Evolutionary conservation across 2,113 vertebrate species (phyloP), one percentile per base, ranked within the genome.

Genomic region (Acanthisitta chloris): DNA sequence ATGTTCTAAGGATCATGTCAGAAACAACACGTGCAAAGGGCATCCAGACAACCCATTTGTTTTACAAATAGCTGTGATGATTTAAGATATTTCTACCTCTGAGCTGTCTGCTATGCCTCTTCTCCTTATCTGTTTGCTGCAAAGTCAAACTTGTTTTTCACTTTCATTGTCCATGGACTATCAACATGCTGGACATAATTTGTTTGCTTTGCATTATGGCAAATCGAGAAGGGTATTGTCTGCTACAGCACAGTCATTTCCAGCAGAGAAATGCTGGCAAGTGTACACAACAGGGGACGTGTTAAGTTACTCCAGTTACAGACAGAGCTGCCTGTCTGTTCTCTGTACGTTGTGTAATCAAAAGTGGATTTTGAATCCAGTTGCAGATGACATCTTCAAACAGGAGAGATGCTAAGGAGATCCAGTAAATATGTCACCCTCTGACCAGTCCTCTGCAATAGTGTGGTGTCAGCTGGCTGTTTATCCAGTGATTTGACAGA

Each of bases 261-360:
- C 78, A 91, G 43, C 70, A 81, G 38, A 81, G 52, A 38, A 59
- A 46, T 71, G 11, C 29, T 66, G 42, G 43, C 16, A 67, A 48
- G 9, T 2, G 0, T 77, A 28, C 5, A 1, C 54, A 65, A 34
- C 0, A 0, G 11, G 14, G 61, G 12, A 59, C 28, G 17, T 58
- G 31, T 59, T 79, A 36, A 76, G 16, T 87, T 74, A 33, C 33
- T 73, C 18, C 46, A 55, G 55, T 49, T 71, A 64, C 14, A 76
- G 64, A 43, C 33, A 89, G 64, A 74, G 61, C 64, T 64, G 8
- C 8, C 33, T 65, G 4, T 33, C 14, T 82, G 2, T 77, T 89
- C 34, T 71, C n/a, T 46, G 10, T 57, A 16, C 51, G 55, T 43
- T 89, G 51, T 1, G 1, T 46, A 69, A 45, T 69, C 52, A 59